These are phyloP conservation scores for Trissolcus basalis DNA, from an alignment of 1,140 invertebrate genomes.

Conservation along the genomic window DNA sequence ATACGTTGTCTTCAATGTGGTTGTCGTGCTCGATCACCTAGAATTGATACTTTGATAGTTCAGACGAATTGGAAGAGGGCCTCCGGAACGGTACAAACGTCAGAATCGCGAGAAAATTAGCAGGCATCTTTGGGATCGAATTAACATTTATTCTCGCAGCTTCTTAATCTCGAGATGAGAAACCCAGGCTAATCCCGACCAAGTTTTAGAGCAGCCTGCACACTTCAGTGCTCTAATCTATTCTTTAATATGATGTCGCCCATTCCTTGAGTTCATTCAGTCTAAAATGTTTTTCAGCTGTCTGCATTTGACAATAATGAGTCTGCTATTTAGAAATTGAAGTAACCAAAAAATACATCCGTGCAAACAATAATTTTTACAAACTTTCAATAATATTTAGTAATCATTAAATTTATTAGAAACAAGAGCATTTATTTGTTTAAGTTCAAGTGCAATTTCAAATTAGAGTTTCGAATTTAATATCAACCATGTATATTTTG, in stretches of 20 bases:
- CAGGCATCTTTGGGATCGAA: slow-evolving; percentile 49
- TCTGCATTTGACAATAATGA: slow-evolving; percentile 5
- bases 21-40: slow-evolving; percentile 70
- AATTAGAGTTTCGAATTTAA: too few relatives aligned
- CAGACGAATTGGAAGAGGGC: slow-evolving; percentile 40
- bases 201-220: slow-evolving; percentile 26
- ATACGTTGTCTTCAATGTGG: slow-evolving; percentile 72
- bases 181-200: slow-evolving; percentile 22
- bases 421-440: too few relatives aligned
- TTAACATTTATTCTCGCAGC: slow-evolving; percentile 66
- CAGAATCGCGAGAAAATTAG: slow-evolving; percentile 56
- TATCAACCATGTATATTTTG: too few relatives aligned
- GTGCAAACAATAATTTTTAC: too few relatives aligned
- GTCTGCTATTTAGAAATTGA: background rate
- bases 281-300: slow-evolving; percentile 20
- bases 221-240: slow-evolving; percentile 52
- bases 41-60: slow-evolving; percentile 69
- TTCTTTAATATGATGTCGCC: slow-evolving; percentile 23
- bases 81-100: slow-evolving; percentile 20
- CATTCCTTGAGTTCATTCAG: slow-evolving; percentile 29
- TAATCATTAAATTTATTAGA: too few relatives aligned
- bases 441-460: too few relatives aligned
- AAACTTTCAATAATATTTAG: too few relatives aligned
- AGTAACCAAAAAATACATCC: background rate
- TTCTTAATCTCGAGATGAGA: slow-evolving; percentile 64